phyloP scores from a whole-genome alignment of 2,113 vertebrate species.

The Macheiramphus alcinus region DNA sequence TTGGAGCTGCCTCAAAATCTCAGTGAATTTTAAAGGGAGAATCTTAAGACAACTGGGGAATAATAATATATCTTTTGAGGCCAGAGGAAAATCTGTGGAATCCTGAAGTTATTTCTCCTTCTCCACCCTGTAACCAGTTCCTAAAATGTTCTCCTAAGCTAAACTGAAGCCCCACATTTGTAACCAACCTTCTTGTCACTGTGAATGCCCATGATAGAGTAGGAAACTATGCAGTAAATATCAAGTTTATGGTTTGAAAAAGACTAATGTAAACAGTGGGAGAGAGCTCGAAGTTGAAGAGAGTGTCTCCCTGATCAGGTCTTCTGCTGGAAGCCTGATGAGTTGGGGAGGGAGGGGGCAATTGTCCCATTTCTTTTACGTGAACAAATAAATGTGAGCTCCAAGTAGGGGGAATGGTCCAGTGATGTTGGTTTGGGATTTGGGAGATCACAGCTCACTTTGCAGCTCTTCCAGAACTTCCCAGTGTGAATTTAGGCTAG shows the following conservation, averaged over 20 bases:
- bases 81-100: not conserved
- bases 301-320: not conserved
- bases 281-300: not conserved
- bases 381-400: not conserved
- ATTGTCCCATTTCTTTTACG: not conserved
- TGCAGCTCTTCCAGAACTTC: not conserved
- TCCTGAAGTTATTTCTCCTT: not conserved
- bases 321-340: not conserved
- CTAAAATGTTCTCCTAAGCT: not conserved
- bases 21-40: not conserved
- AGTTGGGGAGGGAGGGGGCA: not conserved
- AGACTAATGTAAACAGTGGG: not conserved
- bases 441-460: not conserved
- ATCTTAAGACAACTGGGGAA: not conserved
- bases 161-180: not conserved
- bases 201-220: not conserved
- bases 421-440: not conserved
- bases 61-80: not conserved
- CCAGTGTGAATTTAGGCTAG: not conserved
- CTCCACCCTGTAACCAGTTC: not conserved
- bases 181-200: not conserved
- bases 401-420: not conserved
- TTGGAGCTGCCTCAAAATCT: not conserved
- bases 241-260: not conserved
- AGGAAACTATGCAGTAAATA: not conserved